A percentile compares a stretch with the other conserved stretches of the same genome.
These are phyloP conservation scores for Drosophila flavopinicola DNA, from an alignment of 2,888 invertebrate species.

Conservation along the genomic window DNA sequence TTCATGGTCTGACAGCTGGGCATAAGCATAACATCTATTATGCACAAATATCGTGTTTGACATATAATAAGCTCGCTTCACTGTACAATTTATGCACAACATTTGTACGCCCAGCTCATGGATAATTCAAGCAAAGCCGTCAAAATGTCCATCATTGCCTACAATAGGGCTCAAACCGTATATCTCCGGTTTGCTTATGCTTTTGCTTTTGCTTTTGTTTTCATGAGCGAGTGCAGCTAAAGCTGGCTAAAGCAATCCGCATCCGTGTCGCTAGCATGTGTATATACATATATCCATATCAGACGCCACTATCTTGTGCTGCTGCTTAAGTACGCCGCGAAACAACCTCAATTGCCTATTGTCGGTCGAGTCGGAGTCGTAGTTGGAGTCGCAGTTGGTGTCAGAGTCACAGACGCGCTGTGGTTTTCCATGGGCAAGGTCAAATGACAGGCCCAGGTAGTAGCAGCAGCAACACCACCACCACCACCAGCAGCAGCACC, in stretches of 20 bases:
- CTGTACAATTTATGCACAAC: constrained; percentile 34
- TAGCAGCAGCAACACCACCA: constrained; percentile 3
- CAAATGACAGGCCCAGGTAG: constrained; percentile 27
- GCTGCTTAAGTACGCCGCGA: constrained; percentile 53
- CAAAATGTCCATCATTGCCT: constrained; percentile 58
- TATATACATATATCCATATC: constrained; percentile 40
- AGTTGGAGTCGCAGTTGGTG: constrained; percentile 2
- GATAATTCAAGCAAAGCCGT: constrained; percentile 35
- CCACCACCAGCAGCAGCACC: neutral
- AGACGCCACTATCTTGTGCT: constrained; percentile 28
- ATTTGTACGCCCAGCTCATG: constrained; percentile 30
- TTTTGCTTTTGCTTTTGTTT: constrained; percentile 28
- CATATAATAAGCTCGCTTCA: constrained; percentile 39
- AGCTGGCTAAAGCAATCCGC: constrained; percentile 45
- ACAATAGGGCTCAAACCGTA: constrained; percentile 18
- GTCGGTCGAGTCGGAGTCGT: neutral
- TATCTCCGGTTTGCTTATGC: too few species aligned
- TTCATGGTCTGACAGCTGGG: constrained; percentile 22
- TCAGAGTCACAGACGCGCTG: constrained; percentile 12
- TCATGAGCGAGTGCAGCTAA: constrained; percentile 45
- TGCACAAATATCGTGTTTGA: constrained; percentile 39
- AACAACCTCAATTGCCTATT: constrained; percentile 52
- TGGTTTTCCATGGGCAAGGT: constrained; percentile 67
- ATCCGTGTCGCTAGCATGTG: constrained; percentile 30
- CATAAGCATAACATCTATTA: constrained; percentile 15